phyloP scores from a whole-genome alignment of 2,113 vertebrate genomes.

The Heteronetta atricapilla region DNA sequence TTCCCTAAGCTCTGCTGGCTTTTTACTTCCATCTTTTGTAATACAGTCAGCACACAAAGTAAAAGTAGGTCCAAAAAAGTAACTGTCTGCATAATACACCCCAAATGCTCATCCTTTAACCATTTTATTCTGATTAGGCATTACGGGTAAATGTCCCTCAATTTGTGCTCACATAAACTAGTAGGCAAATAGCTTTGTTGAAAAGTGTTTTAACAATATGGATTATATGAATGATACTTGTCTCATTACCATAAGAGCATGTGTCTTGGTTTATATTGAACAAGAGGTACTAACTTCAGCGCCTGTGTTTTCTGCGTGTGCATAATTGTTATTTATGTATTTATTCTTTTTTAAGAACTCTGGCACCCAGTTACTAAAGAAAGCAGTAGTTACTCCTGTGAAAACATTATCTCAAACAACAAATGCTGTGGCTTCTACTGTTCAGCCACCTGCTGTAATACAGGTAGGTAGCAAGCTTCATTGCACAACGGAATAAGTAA shows the following conservation, averaged over 20 bases:
- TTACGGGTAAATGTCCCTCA: not conserved
- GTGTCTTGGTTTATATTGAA: not conserved
- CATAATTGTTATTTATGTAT: not conserved
- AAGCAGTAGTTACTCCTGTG: conserved; percentile 76
- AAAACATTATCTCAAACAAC: conserved; percentile 69
- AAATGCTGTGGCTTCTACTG: conserved; percentile 68
- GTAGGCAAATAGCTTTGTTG: not conserved
- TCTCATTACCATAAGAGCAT: not conserved
- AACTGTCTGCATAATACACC: accelerated
- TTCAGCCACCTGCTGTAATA: conserved; percentile 73
- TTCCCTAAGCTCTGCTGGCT: not conserved
- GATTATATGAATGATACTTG: not conserved
- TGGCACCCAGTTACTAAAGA: conserved; percentile 75
- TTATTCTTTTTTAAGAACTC: conserved; percentile 70
- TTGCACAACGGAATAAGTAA: not conserved
- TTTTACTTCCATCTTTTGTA: not conserved
- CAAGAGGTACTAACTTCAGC: not conserved
- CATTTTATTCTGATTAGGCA: not conserved
- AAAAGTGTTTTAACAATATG: not conserved
- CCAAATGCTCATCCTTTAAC: not conserved
- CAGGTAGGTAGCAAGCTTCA: conserved; percentile 73
- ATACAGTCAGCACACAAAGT: accelerated
- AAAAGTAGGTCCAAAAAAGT: not conserved
- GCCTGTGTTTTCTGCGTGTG: not conserved
- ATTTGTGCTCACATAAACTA: not conserved